These are phyloP conservation scores for Abramis brama DNA, from an alignment of 2,113 vertebrate species.

Conservation along the genomic window DNA sequence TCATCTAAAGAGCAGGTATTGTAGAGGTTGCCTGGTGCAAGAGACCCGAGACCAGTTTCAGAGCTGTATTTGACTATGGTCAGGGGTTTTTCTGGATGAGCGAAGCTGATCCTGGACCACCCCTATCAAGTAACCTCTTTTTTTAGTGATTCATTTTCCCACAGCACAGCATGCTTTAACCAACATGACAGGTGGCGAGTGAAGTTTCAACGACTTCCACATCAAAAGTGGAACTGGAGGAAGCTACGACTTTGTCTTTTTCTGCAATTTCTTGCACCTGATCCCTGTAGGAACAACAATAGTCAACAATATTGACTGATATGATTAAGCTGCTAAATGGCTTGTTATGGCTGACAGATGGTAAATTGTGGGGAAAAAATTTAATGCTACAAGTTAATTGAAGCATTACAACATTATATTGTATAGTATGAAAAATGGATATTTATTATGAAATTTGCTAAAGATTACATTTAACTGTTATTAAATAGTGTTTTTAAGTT, in stretches of 20 bases:
- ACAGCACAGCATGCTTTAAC: constrained; percentile 24
- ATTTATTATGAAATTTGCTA: not conserved
- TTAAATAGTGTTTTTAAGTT: not conserved
- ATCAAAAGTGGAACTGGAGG: constrained; percentile 20
- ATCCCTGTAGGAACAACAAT: not conserved
- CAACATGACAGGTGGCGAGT: constrained; percentile 47
- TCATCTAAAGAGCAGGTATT: constrained; percentile 42
- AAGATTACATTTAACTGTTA: not conserved
- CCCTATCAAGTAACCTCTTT: constrained; percentile 19
- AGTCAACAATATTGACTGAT: not conserved
- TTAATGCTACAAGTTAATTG: not conserved
- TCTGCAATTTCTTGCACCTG: not conserved
- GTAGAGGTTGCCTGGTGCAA: not conserved
- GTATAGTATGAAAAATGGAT: not conserved
- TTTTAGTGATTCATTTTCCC: constrained; percentile 39
- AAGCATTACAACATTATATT: not conserved
- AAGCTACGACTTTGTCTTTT: not conserved
- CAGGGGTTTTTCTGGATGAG: not conserved
- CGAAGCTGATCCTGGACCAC: constrained; percentile 39
- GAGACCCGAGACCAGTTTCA: not conserved
- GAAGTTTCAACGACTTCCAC: constrained; percentile 21
- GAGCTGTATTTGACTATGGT: not conserved
- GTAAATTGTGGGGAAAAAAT: not conserved
- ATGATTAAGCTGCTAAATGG: not conserved
- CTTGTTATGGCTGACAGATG: not conserved